phyloP scores from a whole-genome alignment of 2,113 vertebrate genomes.

The Scomber japonicus region DNA sequence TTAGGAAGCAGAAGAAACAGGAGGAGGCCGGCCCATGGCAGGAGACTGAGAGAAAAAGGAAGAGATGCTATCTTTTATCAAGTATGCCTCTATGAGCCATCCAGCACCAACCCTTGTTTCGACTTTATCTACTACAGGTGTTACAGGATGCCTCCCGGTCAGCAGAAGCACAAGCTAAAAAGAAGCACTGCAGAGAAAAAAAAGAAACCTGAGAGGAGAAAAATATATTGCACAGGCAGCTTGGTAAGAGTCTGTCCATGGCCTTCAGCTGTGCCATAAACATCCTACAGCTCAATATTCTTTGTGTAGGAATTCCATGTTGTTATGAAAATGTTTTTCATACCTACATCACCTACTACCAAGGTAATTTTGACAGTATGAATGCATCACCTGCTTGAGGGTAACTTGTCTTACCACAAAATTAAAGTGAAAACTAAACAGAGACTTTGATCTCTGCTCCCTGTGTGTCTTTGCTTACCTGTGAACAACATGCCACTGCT shows the following conservation, averaged over 20 bases:
- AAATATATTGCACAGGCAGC: constrained; percentile 38
- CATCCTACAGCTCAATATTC: constrained; percentile 41
- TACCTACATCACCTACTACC: neutral
- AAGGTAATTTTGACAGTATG: constrained; percentile 11
- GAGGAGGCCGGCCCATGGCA: constrained; percentile 51
- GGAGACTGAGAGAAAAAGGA: constrained; percentile 50
- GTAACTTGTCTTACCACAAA: neutral
- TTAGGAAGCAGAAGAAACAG: constrained; percentile 68
- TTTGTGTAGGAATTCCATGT: constrained; percentile 38
- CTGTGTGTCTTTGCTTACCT: constrained; percentile 24
- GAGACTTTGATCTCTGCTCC: neutral
- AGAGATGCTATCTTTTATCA: constrained; percentile 69
- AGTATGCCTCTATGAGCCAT: constrained; percentile 45
- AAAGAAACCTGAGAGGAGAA: constrained; percentile 27
- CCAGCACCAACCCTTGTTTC: constrained; percentile 53
- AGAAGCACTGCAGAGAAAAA: constrained; percentile 18
- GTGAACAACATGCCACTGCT: constrained; percentile 34
- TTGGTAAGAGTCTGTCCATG: constrained; percentile 29
- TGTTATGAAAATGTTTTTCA: constrained; percentile 53
- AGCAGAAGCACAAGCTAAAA: constrained; percentile 3
- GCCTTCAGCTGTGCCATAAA: constrained; percentile 55
- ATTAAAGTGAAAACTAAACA: constrained; percentile 2
- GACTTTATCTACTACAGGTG: constrained; percentile 62
- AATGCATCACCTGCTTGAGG: constrained; percentile 33
- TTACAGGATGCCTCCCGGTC: constrained; percentile 60